These are phyloP conservation scores for Phaonia tiefii DNA, from an alignment of 2,888 invertebrate genomes.

Conservation along the genomic window DNA sequence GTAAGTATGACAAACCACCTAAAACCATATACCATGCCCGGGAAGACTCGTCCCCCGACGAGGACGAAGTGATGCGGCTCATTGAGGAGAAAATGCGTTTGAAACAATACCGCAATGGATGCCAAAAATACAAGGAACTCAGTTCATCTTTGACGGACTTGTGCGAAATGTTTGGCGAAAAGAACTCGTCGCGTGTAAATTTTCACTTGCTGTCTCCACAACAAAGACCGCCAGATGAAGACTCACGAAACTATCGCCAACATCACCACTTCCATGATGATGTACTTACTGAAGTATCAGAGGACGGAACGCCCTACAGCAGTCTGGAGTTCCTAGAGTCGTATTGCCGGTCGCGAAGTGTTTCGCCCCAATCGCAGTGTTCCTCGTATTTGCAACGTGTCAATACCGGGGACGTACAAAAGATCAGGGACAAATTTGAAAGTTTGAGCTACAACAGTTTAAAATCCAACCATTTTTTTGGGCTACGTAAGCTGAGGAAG, in stretches of 20 bases:
- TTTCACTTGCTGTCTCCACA: conserved; percentile 81
- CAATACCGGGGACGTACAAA: conserved; percentile 89
- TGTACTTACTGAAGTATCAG: conserved; percentile 60
- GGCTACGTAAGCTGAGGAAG: conserved; percentile 82
- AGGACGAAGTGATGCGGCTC: conserved; percentile 80
- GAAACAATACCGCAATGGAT: conserved; percentile 72
- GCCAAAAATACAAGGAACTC: conserved; percentile 75
- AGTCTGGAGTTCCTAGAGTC: conserved; percentile 83
- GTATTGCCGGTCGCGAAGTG: conserved; percentile 86
- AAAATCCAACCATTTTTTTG: conserved; percentile 75
- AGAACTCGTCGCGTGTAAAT: conserved; percentile 80
- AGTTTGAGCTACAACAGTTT: conserved; percentile 68
- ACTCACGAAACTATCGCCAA: conserved; percentile 70
- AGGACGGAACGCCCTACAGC: conserved; percentile 73
- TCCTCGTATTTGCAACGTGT: conserved; percentile 87
- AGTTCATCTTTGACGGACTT: conserved; percentile 83
- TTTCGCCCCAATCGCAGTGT: conserved; percentile 87
- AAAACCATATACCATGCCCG: conserved; percentile 82
- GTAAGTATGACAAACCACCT: conserved; percentile 82
- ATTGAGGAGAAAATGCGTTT: conserved; percentile 81
- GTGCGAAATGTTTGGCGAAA: conserved; percentile 91
- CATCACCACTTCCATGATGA: conserved; percentile 7
- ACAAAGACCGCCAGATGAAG: conserved; percentile 81
- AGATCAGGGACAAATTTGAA: conserved; percentile 90
- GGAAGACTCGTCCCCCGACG: conserved; percentile 82